These are phyloP conservation scores for Acrossocheilus fasciatus DNA, from an alignment of 2,797 vertebrate species.

Conservation along the genomic window DNA sequence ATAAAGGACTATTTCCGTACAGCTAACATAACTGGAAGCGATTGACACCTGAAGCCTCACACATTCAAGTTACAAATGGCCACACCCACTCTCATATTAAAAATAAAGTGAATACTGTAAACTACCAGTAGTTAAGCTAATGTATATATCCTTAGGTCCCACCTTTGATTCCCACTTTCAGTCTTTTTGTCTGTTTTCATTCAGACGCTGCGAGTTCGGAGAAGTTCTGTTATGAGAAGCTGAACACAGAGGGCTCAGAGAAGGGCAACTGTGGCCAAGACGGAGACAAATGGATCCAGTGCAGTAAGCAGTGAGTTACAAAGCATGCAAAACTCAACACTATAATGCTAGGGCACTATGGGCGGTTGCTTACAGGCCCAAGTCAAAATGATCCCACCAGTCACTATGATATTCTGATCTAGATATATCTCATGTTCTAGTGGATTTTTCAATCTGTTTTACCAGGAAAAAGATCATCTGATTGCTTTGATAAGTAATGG, in stretches of 20 bases:
- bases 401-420: not conserved
- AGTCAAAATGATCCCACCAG: not conserved
- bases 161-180: constrained; percentile 4
- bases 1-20: not conserved
- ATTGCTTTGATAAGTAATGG: not conserved
- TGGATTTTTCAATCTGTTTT: not conserved
- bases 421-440: not conserved
- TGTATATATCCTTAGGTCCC: not conserved
- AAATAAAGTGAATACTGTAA: not conserved
- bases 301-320: constrained; percentile 96
- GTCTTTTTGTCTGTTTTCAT: not conserved
- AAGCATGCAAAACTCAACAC: not conserved
- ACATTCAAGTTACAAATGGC: not conserved
- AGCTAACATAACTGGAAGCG: not conserved
- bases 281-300: constrained; percentile 93
- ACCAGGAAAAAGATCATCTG: too few species aligned
- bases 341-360: not conserved
- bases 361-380: not conserved
- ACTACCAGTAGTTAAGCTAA: not conserved
- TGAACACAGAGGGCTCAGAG: constrained; percentile 96
- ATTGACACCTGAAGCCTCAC: not conserved
- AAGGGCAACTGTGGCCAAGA: constrained; percentile 98
- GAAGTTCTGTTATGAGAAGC: constrained; percentile 98
- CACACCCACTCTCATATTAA: not conserved
- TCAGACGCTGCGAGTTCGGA: constrained; percentile 92